phyloP scores from a whole-genome alignment of 2,888 invertebrate genomes.

The Myopa tessellatipennis region DNA sequence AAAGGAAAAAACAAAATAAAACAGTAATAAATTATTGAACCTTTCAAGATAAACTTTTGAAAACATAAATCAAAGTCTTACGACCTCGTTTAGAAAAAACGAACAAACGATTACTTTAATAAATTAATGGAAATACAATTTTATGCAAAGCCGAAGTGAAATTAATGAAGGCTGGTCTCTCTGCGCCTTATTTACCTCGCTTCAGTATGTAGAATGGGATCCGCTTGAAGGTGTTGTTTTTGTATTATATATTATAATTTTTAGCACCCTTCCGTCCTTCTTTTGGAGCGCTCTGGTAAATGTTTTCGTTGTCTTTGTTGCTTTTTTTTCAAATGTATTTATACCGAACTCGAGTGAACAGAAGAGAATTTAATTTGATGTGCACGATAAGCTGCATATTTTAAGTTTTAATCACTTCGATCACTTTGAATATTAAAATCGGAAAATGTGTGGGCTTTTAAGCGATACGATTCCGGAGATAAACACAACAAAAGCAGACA shows the following conservation, averaged over 20 bases:
- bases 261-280: neutral
- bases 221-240: too few species aligned
- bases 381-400: neutral
- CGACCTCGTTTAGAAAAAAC: neutral
- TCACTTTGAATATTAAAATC: neutral
- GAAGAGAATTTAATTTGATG: conserved; percentile 1
- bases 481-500: neutral
- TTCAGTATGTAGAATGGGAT: too few species aligned
- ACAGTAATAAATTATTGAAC: too few species aligned
- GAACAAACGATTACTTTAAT: too few species aligned
- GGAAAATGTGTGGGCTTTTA: conserved; percentile 10
- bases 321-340: neutral
- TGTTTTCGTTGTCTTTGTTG: neutral
- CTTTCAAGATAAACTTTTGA: too few species aligned
- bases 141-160: neutral
- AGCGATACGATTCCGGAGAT: neutral
- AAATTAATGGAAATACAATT: too few species aligned
- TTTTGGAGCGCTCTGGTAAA: neutral
- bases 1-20: neutral
- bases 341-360: conserved; percentile 1
- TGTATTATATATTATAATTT: too few species aligned
- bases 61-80: neutral
- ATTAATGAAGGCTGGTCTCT: neutral
- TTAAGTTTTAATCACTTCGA: conserved; percentile 2
- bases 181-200: neutral